Base-by-base conservation (phyloP, 2,113 vertebrate genomes). In the Halichoeres trimaculatus region DNA sequence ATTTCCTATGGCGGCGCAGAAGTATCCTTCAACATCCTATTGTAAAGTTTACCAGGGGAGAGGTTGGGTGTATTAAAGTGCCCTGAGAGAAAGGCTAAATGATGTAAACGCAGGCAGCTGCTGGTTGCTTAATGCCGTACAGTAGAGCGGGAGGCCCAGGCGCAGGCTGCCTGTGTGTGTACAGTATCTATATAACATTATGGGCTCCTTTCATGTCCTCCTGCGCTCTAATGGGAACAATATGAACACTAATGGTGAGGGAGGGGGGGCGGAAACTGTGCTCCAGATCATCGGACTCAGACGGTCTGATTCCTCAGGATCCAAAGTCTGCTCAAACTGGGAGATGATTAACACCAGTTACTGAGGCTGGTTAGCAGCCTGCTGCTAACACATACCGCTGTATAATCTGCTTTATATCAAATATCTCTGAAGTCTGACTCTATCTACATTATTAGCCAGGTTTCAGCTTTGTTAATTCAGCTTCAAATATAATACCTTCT, bases 161-260 rank as follows among this genome's bases (percentile, higher is more conserved):
- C 93, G 89, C 19, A 93, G 94, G 92, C 93, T 95, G 93, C 93
- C 94, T 84, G 83, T 84, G 83, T 84, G 83, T 87, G 76, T 95
- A 96, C 86, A 83, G 81, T 95, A 95, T 95, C 95, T 94, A 95
- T 95, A 95, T 95, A 95, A 96, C 94, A 94, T 94, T 94, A 95
- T 94, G 93, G 90, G 93, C 91, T 94, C 93, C 95, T 96, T 96
- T 95, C 94, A 96, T 96, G 95, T 95, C 93, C 91, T 94, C 93
- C 89, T 94, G 93, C 94, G 92, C 95, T 94, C 93, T 98, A 96
- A 96, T 97, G 94, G 95, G 95, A 98, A 96, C 95, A 96, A 94
- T 94, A 95, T 96, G 96, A 96, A 82, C 95, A 90, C 94, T 96
- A 95, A 96, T 95, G 94, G 94, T 94, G 94, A 92, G 94, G 95